Percentiles rank a stretch among this genome's conserved stretches.
These are phyloP conservation scores for Taurulus bubalis DNA, from an alignment of 2,113 vertebrate genomes.

Conservation along the genomic window DNA sequence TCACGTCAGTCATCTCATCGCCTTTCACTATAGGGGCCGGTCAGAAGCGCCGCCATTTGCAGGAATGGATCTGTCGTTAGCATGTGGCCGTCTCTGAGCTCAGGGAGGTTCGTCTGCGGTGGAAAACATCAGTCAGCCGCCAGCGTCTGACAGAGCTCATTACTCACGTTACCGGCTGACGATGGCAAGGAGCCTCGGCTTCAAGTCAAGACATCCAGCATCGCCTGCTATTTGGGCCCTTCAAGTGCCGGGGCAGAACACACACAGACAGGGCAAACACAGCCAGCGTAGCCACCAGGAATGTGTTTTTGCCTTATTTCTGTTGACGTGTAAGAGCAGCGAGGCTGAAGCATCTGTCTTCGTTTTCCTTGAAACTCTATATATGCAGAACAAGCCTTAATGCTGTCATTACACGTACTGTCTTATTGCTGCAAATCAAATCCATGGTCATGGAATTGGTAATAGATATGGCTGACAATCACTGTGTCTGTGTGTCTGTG, in stretches of 20 bases:
- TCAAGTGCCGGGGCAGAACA: slow-evolving; percentile 53
- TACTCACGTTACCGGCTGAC: slow-evolving; percentile 70
- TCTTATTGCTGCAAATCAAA: slow-evolving; percentile 62
- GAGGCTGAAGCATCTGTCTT: slow-evolving; percentile 72
- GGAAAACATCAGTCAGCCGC: slow-evolving; percentile 67
- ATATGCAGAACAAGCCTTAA: slow-evolving; percentile 72
- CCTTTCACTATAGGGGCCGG: slow-evolving; percentile 33
- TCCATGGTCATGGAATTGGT: slow-evolving; percentile 34
- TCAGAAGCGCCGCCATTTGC: slow-evolving; percentile 41
- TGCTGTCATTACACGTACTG: slow-evolving; percentile 62
- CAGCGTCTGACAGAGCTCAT: slow-evolving; percentile 71
- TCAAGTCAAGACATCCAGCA: slow-evolving; percentile 47
- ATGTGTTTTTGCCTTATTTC: slow-evolving; percentile 74
- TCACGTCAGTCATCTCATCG: slow-evolving; percentile 45
- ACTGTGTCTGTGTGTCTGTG: slow-evolving; percentile 6
- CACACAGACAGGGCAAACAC: slow-evolving; percentile 56
- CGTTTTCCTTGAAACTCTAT: slow-evolving; percentile 72
- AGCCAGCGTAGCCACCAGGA: slow-evolving; percentile 65
- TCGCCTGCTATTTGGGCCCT: slow-evolving; percentile 47
- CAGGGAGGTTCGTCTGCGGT: slow-evolving; percentile 65
- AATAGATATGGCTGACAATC: slow-evolving; percentile 56
- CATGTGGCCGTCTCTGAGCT: slow-evolving; percentile 46
- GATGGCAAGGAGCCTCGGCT: slow-evolving; percentile 69
- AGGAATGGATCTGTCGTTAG: slow-evolving; percentile 49
- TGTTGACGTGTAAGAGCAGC: slow-evolving; percentile 59